Evolutionary conservation across 2,113 vertebrate genomes (phyloP).

Genomic region (Atractosteus spatula): DNA sequence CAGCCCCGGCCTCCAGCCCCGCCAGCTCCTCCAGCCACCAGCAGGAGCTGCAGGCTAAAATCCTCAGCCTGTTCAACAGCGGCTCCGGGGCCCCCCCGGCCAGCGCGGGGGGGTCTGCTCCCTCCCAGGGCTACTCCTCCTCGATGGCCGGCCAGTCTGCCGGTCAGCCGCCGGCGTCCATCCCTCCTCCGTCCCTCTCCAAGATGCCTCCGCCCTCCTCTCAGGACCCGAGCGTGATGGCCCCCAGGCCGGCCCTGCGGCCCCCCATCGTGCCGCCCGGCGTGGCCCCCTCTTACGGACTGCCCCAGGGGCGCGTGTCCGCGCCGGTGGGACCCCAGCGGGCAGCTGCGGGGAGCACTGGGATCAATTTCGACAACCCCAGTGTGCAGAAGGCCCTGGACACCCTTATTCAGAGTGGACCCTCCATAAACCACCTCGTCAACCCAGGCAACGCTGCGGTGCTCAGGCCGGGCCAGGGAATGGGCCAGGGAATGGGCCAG

Average conservation of each 20-base stretch:
- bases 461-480: slow-evolving; percentile 49
- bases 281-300: slow-evolving; percentile 55
- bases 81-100: slow-evolving; percentile 44
- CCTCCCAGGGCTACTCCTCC: slow-evolving; percentile 67
- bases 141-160: slow-evolving; percentile 30
- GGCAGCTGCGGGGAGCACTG: slow-evolving; percentile 62
- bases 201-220: slow-evolving; percentile 60
- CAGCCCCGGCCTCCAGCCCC: slow-evolving; percentile 31
- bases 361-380: slow-evolving; percentile 96
- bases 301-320: slow-evolving; percentile 63
- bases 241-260: slow-evolving; percentile 55
- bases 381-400: slow-evolving; percentile 97
- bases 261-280: slow-evolving; percentile 51
- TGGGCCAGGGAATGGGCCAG: slow-evolving; percentile 34
- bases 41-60: slow-evolving; percentile 96
- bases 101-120: slow-evolving; percentile 23
- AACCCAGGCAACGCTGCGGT: slow-evolving; percentile 38
- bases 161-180: slow-evolving; percentile 33
- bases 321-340: slow-evolving; percentile 61
- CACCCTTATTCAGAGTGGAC: slow-evolving; percentile 94
- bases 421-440: slow-evolving; percentile 87
- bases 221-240: slow-evolving; percentile 62
- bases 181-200: slow-evolving; percentile 55
- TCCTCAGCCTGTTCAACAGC: slow-evolving; percentile 94
- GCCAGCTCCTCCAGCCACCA: slow-evolving; percentile 68